Evolutionary conservation across 2,797 vertebrate species (phyloP).

Genomic region (Rousettus madagascariensis): DNA sequence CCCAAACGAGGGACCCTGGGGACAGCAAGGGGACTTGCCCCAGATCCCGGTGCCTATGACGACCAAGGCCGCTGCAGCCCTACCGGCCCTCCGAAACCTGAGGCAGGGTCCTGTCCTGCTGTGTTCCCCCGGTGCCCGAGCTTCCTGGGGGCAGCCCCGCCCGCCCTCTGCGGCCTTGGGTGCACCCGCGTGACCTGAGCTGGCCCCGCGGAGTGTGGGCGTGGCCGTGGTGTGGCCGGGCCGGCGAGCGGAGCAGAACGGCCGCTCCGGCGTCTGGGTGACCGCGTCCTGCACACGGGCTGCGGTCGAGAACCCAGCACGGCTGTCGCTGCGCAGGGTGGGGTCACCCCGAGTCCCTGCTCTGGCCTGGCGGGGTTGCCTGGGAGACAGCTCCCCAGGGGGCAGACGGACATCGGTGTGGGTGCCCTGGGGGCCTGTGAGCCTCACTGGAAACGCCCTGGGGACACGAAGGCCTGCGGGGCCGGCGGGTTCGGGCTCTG

Average conservation of each 20-base stretch:
- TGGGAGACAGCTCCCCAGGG: background rate
- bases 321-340: background rate
- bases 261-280: conserved; percentile 9
- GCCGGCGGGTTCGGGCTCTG: background rate
- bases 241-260: background rate
- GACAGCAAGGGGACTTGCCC: background rate
- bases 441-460: background rate
- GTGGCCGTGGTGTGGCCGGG: conserved; percentile 2
- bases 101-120: background rate
- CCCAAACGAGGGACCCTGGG: background rate
- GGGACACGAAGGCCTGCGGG: background rate
- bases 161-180: no score
- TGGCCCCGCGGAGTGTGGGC: background rate
- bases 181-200: background rate
- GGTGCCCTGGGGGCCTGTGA: background rate
- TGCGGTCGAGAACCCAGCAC: conserved; percentile 68
- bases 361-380: background rate
- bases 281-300: conserved; percentile 74
- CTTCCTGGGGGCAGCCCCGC: background rate
- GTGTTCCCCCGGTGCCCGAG: background rate
- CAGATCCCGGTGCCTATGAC: background rate
- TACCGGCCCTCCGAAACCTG: background rate
- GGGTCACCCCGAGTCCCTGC: background rate
- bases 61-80: background rate
- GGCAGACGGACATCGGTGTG: background rate